These are phyloP conservation scores for Addax nasomaculatus DNA, from an alignment of 2,113 vertebrate genomes.

Conservation along the genomic window DNA sequence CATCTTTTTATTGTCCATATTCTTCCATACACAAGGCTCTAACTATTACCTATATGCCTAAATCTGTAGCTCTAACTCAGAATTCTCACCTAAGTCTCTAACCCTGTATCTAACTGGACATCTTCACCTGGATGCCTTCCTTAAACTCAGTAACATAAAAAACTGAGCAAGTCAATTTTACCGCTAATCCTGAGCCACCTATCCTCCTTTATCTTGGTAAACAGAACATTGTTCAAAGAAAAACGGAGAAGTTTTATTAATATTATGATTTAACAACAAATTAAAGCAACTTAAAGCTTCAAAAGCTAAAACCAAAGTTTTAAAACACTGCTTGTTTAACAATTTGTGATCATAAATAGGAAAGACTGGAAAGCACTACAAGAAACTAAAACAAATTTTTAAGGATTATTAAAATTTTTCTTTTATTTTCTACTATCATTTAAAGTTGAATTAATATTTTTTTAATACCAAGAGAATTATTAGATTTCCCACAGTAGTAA, in stretches of 20 bases:
- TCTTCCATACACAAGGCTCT: neutral
- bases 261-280: slow-evolving; percentile 15
- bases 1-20: neutral
- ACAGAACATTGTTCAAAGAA: neutral
- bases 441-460: slow-evolving; percentile 5
- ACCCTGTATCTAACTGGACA: neutral
- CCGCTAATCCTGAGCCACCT: neutral
- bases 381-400: slow-evolving; percentile 20
- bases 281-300: neutral
- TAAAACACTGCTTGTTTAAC: neutral
- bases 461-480: neutral
- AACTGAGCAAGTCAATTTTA: neutral
- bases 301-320: neutral
- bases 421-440: neutral
- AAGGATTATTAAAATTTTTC: slow-evolving; percentile 17
- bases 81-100: slow-evolving; percentile 1
- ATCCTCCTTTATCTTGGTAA: neutral
- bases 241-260: neutral
- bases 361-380: slow-evolving; percentile 29
- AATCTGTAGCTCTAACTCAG: neutral
- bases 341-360: neutral
- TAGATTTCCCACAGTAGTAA: neutral
- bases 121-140: neutral
- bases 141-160: neutral
- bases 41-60: neutral